These are phyloP conservation scores for Melipona quadrifasciata DNA, from an alignment of 1,140 invertebrate species.

Conservation along the genomic window DNA sequence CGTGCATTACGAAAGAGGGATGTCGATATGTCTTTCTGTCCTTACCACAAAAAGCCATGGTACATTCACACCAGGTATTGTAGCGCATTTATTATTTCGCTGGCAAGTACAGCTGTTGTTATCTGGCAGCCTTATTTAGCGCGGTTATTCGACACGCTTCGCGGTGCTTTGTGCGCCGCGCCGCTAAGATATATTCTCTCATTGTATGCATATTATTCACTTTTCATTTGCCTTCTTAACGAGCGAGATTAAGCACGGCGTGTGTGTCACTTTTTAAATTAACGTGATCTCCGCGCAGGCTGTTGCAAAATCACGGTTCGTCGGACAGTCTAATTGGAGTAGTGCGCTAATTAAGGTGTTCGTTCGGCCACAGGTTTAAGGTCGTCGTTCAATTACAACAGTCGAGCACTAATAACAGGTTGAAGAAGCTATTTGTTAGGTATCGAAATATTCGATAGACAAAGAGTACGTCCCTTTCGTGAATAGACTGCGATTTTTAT, in stretches of 20 bases:
- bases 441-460: no score
- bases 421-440: not conserved
- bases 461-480: no score
- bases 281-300: not conserved
- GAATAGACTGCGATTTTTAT: no score
- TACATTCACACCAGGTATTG: constrained; percentile 35
- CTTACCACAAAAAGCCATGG: not conserved
- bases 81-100: constrained; percentile 47
- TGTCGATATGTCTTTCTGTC: not conserved
- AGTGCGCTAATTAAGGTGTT: not conserved
- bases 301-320: not conserved
- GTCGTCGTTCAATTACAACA: not conserved
- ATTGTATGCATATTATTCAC: constrained; percentile 44
- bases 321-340: not conserved
- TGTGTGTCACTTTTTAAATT: constrained; percentile 12
- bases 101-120: constrained; percentile 17
- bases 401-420: not conserved
- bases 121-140: constrained; percentile 48
- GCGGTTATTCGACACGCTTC: constrained; percentile 22
- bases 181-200: constrained; percentile 2
- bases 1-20: not conserved
- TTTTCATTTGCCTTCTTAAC: constrained; percentile 25
- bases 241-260: not conserved
- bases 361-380: not conserved
- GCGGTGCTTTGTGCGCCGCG: constrained; percentile 17